A percentile compares a stretch with the other conserved stretches of the same genome.
These are phyloP conservation scores for Montipora capricornis DNA, from an alignment of 64 coral and sea anemone genomes.

Conservation along the genomic window DNA sequence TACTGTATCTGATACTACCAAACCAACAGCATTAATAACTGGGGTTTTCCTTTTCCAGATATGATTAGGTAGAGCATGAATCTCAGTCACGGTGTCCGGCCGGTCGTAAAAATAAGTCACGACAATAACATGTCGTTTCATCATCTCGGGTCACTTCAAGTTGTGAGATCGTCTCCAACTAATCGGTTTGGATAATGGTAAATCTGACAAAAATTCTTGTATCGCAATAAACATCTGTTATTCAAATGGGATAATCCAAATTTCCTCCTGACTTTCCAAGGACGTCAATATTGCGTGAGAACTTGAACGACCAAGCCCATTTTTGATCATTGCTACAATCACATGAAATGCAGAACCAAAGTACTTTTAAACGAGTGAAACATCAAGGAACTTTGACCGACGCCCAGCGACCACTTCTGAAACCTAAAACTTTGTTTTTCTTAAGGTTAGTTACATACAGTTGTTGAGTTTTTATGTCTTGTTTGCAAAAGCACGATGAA, in stretches of 20 bases:
- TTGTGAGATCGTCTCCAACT: conserved; percentile 4
- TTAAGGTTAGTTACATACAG: not conserved
- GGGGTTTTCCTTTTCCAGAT: too few relatives aligned
- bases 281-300: conserved; percentile 18
- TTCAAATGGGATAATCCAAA: conserved; percentile 13
- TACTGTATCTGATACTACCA: not conserved
- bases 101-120: too few relatives aligned
- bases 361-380: not conserved
- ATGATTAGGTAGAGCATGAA: too few relatives aligned
- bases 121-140: too few relatives aligned
- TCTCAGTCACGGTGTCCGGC: too few relatives aligned
- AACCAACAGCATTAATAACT: too few relatives aligned
- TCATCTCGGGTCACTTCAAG: too few relatives aligned
- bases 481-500: too few relatives aligned
- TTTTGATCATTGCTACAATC: not conserved
- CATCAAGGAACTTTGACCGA: not conserved
- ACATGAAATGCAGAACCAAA: not conserved
- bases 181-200: conserved; percentile 7
- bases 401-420: not conserved
- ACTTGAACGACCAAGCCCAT: not conserved
- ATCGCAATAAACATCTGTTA: conserved; percentile 43
- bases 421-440: not conserved
- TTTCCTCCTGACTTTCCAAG: not conserved
- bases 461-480: too few relatives aligned
- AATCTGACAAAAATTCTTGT: not conserved